A percentile compares a stretch with the other conserved stretches of the same genome.
These are phyloP conservation scores for Sebastes kiyomatsui DNA, from an alignment of 2,797 vertebrate species.

Conservation along the genomic window DNA sequence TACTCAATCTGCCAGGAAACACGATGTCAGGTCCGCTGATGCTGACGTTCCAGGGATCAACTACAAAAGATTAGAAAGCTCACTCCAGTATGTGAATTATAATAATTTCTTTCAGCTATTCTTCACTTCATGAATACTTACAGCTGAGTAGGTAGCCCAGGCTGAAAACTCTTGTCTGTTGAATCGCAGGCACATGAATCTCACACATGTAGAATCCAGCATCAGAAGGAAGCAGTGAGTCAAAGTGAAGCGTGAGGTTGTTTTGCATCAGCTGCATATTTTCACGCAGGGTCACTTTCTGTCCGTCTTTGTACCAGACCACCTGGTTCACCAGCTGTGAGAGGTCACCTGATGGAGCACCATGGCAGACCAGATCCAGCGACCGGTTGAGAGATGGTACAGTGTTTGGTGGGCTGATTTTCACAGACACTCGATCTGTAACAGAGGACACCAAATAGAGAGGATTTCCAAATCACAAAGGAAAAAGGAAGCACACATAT, in stretches of 20 bases:
- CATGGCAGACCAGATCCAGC: slow-evolving; percentile 40
- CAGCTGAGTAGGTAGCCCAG: slow-evolving; percentile 45
- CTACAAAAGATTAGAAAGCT: background rate
- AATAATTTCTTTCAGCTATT: background rate
- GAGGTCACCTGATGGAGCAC: background rate
- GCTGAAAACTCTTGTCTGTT: slow-evolving; percentile 18
- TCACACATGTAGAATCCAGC: slow-evolving; percentile 57
- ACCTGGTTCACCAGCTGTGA: background rate
- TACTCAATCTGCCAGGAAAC: slow-evolving; percentile 1
- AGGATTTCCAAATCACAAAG: background rate
- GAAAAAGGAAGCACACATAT: background rate
- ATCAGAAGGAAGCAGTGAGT: slow-evolving; percentile 37
- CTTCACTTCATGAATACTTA: slow-evolving; percentile 8
- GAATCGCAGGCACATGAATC: accelerated
- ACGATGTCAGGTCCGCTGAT: slow-evolving; percentile 44
- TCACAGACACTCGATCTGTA: slow-evolving; percentile 44
- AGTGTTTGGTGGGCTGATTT: slow-evolving; percentile 1
- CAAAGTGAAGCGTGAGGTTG: slow-evolving; percentile 43
- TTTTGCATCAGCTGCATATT: slow-evolving; percentile 28
- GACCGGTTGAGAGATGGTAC: slow-evolving; percentile 32
- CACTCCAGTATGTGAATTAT: background rate
- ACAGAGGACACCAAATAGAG: background rate
- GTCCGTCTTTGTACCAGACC: slow-evolving; percentile 50
- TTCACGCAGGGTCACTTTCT: slow-evolving; percentile 19
- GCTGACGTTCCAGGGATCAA: slow-evolving; percentile 51